Conservation (phyloP, 2,113 vertebrate genomes). For the Aplodontia rufa region DNA sequence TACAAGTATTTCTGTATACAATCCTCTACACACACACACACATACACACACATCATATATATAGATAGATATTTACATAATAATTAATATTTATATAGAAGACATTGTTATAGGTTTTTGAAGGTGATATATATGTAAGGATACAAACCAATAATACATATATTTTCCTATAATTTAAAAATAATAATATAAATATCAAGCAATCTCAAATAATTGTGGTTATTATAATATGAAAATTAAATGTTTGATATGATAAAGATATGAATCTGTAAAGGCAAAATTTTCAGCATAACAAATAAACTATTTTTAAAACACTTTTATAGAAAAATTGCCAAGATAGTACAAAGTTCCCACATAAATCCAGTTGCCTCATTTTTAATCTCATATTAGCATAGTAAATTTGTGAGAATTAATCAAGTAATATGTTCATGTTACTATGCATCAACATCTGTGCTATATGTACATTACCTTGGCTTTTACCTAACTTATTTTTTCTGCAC, state of each 20-base stretch:
- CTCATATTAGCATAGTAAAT: not conserved
- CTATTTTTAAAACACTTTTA: not conserved
- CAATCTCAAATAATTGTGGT: not conserved
- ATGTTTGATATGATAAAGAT: not conserved
- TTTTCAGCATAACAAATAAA: not conserved
- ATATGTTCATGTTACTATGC: not conserved
- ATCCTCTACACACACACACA: too few relatives aligned
- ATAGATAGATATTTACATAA: not conserved
- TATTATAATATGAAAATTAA: not conserved
- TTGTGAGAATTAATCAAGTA: not conserved
- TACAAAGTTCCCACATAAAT: not conserved
- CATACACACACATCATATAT: not conserved
- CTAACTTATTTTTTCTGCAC: not conserved
- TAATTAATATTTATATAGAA: not conserved
- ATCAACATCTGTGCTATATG: not conserved
- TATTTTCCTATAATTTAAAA: not conserved
- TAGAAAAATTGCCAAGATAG: not conserved
- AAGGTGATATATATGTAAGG: not conserved
- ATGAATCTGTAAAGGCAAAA: not conserved
- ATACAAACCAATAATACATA: not conserved
- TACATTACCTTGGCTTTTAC: not conserved
- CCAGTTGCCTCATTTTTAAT: not conserved
- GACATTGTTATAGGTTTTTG: not conserved
- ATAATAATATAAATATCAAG: not conserved
- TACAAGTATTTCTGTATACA: too few relatives aligned